Evolutionary conservation across 2,113 vertebrate species (phyloP).

Genomic region (Herpetotheres cachinnans): DNA sequence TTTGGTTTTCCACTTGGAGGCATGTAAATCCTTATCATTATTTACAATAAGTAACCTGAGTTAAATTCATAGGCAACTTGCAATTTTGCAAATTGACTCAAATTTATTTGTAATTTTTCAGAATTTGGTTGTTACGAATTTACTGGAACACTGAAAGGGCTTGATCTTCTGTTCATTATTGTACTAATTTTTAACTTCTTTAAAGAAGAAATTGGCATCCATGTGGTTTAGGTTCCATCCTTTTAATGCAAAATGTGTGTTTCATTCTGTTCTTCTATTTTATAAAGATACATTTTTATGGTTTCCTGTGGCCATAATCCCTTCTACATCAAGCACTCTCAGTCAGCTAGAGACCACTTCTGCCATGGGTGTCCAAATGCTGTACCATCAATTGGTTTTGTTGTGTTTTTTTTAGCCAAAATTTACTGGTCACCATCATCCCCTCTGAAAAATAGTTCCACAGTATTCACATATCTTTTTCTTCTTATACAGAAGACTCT

Average conservation of each 20-base stretch:
- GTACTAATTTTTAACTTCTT: not conserved
- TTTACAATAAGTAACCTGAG: accelerated
- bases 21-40: not conserved
- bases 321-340: not conserved
- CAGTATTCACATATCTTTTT: not conserved
- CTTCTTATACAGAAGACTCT: not conserved
- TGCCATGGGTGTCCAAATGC: not conserved
- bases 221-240: not conserved
- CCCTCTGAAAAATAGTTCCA: not conserved
- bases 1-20: not conserved
- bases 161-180: not conserved
- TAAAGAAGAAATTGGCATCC: not conserved
- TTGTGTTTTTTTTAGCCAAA: not conserved
- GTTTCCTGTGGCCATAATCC: not conserved
- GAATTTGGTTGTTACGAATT: not conserved
- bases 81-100: not conserved
- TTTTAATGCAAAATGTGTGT: not conserved
- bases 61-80: not conserved
- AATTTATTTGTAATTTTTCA: not conserved
- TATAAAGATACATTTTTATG: not conserved
- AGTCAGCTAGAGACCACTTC: not conserved
- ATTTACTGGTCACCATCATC: not conserved
- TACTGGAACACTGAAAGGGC: not conserved
- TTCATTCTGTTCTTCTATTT: not conserved
- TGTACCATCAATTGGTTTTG: not conserved